Conservation (phyloP, 2,797 vertebrate genomes). For the Chelon labrosus region DNA sequence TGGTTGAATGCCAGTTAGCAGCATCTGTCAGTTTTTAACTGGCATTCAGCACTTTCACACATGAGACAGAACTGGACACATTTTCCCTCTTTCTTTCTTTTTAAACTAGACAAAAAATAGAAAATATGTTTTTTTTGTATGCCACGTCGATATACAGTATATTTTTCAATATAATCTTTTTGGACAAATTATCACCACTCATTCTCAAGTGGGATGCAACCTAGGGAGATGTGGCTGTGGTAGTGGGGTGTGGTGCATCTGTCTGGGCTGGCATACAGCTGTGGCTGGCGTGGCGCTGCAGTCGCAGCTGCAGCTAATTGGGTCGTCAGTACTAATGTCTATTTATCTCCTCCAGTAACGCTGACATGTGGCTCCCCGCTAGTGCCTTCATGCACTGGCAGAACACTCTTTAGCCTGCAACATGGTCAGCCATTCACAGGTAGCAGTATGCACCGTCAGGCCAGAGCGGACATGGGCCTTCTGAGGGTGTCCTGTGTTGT, state of each 20-base stretch:
- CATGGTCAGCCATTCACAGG: slow-evolving; percentile 13
- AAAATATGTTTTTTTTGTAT: no score
- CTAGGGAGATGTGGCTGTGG: slow-evolving; percentile 4
- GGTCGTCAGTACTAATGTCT: slow-evolving; percentile 67
- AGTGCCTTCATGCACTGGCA: slow-evolving; percentile 35
- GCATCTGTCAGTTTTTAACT: slow-evolving; percentile 51
- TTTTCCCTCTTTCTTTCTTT: background rate
- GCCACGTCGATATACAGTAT: no score
- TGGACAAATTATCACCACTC: background rate
- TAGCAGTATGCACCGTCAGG: slow-evolving; percentile 3
- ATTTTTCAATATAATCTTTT: background rate
- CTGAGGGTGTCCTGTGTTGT: background rate
- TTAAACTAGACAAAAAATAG: background rate
- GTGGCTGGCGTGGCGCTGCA: slow-evolving; percentile 38
- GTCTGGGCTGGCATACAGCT: slow-evolving; percentile 43
- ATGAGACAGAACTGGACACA: background rate
- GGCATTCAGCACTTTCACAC: slow-evolving; percentile 31
- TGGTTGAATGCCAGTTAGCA: slow-evolving; percentile 46
- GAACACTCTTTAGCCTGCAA: slow-evolving; percentile 30
- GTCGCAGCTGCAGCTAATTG: slow-evolving; percentile 70
- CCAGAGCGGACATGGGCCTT: slow-evolving; percentile 12
- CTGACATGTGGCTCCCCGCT: slow-evolving; percentile 37
- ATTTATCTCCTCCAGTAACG: slow-evolving; percentile 57
- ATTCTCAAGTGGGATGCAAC: slow-evolving; percentile 8
- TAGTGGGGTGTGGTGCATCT: slow-evolving; percentile 48